Evolutionary conservation across 2,888 invertebrate species (phyloP), one percentile per base, ranked within the genome.

Genomic region (Agrilus biguttatus): DNA sequence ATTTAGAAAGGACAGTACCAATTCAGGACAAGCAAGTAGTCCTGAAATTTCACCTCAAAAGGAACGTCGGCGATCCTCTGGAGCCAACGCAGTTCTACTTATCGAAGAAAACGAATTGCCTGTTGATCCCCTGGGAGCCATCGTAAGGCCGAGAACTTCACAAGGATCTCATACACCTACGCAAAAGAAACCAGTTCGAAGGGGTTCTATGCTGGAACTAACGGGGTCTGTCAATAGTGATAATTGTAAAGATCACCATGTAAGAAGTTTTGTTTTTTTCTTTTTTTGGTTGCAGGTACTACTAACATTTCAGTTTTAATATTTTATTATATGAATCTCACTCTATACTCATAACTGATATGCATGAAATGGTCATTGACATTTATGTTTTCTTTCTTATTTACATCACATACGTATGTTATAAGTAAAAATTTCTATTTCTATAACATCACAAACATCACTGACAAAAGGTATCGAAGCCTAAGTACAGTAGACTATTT

Each of bases 191-290:
- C 79, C 81, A 58, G 76, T 78, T 49, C 72, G 86, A 55, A 72
- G 85, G 53, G 84, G 85, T 51, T 87, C 87, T 40, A 83, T 87
- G 83, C 70, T 87, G 62, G 87, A 88, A 62, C 70, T 87, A 41
- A 82, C 79, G 57, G 80, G 81, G 82, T 82, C 69, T 65, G 78
- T 72, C 58, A 54, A 50, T 53, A 51, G 52, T 46, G 40, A 41
- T 42, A 54, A 49, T 51, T 54, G 52, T 55, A 55, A 55, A 52
- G 54, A 51, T 55, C 54, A 52, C 55, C 51, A 55, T 54, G 54
- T 54, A 55, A 54, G 55, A 49, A 55, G 49, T 51, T 53, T 53
- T 54, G 53, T 47, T 54, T 53, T 49, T 51, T 51, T 53, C 51
- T 50, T 45, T 42, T 21, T 48, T 47, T 45, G 42, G 28, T 28